Conservation (phyloP, 2,113 vertebrate species). For the Girardinichthys multiradiatus region DNA sequence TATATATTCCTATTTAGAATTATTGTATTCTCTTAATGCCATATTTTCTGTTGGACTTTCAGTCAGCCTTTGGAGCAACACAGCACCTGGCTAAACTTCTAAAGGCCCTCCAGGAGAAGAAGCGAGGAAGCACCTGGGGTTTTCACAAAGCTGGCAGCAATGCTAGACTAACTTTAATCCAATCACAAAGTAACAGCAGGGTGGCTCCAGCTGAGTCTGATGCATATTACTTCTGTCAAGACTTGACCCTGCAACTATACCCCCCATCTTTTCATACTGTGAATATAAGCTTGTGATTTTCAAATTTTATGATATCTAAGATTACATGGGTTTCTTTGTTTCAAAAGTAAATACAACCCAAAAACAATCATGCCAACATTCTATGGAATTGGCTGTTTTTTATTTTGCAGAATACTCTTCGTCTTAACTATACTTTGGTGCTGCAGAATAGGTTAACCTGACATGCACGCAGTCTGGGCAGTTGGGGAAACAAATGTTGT, state of each 20-base stretch:
- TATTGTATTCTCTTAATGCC: neutral
- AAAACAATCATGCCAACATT: neutral
- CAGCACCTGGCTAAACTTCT: conserved; percentile 36
- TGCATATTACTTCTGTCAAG: conserved; percentile 66
- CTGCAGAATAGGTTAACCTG: too few species aligned
- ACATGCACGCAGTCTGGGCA: too few species aligned
- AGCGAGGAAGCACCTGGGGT: conserved; percentile 66
- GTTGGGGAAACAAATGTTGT: too few species aligned
- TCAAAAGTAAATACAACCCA: neutral
- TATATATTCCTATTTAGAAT: conserved; percentile 9
- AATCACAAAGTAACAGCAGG: conserved; percentile 65
- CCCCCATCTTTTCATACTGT: conserved; percentile 4
- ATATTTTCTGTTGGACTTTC: neutral
- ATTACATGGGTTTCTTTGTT: conserved; percentile 37
- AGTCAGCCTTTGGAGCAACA: conserved; percentile 11
- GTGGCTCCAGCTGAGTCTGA: conserved; percentile 46
- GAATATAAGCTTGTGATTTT: neutral
- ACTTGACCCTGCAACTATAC: conserved; percentile 29
- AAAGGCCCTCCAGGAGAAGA: conserved; percentile 41
- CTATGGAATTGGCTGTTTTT: neutral
- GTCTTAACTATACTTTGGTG: too few species aligned
- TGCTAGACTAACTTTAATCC: conserved; percentile 54
- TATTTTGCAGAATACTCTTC: too few species aligned
- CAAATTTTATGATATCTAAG: neutral
- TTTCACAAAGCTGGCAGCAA: conserved; percentile 46